Evolutionary conservation across 2,797 vertebrate genomes (phyloP), one percentile per base, ranked within the genome.

Genomic region (Sphenopsis melanotis): DNA sequence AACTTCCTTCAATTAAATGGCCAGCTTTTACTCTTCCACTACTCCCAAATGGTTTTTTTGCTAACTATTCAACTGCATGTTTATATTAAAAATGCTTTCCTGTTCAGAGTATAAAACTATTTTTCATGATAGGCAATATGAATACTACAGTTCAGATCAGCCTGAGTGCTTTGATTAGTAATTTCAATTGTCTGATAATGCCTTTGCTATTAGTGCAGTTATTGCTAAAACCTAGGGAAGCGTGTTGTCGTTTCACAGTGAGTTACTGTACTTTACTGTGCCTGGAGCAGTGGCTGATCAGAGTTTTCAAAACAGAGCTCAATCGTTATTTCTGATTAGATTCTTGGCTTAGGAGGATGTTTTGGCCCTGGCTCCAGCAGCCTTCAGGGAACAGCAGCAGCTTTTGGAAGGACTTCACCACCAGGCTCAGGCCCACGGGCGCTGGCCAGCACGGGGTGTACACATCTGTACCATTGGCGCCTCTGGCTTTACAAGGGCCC

Each of bases 1-100:
- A 66, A 46, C 30, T 93, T 95, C 93, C 89, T 95, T 91, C 78
- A 87, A 83, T 87, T 91, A 95, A 93, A 68, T 7, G 24, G 23
- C 8, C 71, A 78, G 29, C 55, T 87, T 89, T 92, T 75, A 83
- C 47, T 59, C 70, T 65, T 90, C 16, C 20, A 44, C 37, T 72
- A 18, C 63, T 88, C 61, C 37, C 61, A 49, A 72, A 46, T 44
- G 9, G 5, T 46, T 70, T 83, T 85, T 63, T 42, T 79, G n/a
- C 56, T 53, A 41, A 60, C 74, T 94, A 87, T 77, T 87, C 86
- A 96, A 93, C 71, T 78, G 49, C 29, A 47, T 79, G 72, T 83
- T 49, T 86, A 83, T 26, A 30, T 85, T 74, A 94, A 82, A 69
- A 82, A 85, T 64, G 41, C 47, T 83, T 89, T 69, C 66, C 56